Evolutionary conservation across 2,797 vertebrate genomes (phyloP).

Genomic region (Lindbergichthys nudifrons): DNA sequence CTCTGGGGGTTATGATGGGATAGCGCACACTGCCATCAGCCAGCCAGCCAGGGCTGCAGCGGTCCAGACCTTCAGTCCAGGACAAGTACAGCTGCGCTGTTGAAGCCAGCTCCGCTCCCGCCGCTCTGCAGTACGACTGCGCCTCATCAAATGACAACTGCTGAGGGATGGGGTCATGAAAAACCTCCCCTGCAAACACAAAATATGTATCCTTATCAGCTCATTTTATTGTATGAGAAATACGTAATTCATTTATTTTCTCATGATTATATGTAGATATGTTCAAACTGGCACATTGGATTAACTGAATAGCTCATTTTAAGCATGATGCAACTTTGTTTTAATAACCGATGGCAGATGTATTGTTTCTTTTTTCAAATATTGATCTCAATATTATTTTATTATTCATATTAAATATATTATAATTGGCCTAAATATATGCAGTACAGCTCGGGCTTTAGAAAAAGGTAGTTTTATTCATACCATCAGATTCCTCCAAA

Average conservation of each 20-base stretch:
- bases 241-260: no score
- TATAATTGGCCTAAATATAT: not conserved
- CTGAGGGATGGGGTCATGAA: slow-evolving; percentile 82
- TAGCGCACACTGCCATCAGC: slow-evolving; percentile 95
- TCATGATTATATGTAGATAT: no score
- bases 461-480: slow-evolving; percentile 5
- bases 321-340: not conserved
- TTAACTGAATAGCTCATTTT: no score
- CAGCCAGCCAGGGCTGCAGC: slow-evolving; percentile 94
- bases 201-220: not conserved
- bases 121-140: slow-evolving; percentile 80
- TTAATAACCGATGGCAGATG: not conserved
- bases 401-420: no score
- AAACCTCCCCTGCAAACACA: slow-evolving; percentile 87
- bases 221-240: no score
- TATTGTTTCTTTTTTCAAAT: not conserved
- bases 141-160: slow-evolving; percentile 89
- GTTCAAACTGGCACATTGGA: no score
- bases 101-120: slow-evolving; percentile 87
- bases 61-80: slow-evolving; percentile 92
- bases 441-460: not conserved
- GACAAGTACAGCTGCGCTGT: slow-evolving; percentile 92
- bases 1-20: slow-evolving; percentile 90
- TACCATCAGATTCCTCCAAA: slow-evolving; percentile 90
- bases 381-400: not conserved